phyloP scores from a whole-genome alignment of 2,113 vertebrate genomes.

The Oryzias curvinotus region DNA sequence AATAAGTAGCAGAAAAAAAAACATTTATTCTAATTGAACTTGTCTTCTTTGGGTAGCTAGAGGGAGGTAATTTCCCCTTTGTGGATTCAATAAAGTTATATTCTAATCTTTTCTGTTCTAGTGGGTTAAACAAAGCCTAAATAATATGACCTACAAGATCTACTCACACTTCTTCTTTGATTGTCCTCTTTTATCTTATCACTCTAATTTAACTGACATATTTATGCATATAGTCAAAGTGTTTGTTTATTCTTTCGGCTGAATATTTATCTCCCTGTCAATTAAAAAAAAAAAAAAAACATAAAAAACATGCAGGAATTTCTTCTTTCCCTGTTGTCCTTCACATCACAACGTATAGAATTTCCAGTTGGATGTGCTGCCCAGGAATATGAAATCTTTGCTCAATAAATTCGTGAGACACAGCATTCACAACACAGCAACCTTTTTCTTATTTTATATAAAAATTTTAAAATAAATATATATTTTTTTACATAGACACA shows the following conservation, averaged over 20 bases:
- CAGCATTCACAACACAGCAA: conserved; percentile 73
- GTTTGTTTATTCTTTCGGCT: conserved; percentile 56
- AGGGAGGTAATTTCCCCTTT: no score
- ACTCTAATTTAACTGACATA: conserved; percentile 35
- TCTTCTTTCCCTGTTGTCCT: conserved; percentile 16
- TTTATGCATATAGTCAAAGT: conserved; percentile 53
- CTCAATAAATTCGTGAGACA: conserved; percentile 50
- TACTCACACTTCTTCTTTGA: no score
- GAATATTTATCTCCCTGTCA: conserved; percentile 30
- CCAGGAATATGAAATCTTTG: conserved; percentile 9
- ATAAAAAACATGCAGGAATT: conserved; percentile 37
- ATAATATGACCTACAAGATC: no score
- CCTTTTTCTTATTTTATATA: conserved; percentile 79
- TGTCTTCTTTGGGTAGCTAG: no score
- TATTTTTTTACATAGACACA: conserved; percentile 78
- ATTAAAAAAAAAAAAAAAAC: no score
- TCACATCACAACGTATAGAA: conserved; percentile 26
- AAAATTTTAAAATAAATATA: conserved; percentile 86
- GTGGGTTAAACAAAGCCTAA: no score
- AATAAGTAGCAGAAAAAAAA: no score
- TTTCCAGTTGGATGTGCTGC: conserved; percentile 10
- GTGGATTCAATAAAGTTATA: no score
- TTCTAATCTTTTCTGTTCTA: no score
- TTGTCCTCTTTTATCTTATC: not conserved
- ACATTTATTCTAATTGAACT: no score